A percentile compares a stretch with the other conserved stretches of the same genome.
Evolutionary conservation across 2,113 vertebrate species (phyloP).

Genomic region (Dromas ardeola): DNA sequence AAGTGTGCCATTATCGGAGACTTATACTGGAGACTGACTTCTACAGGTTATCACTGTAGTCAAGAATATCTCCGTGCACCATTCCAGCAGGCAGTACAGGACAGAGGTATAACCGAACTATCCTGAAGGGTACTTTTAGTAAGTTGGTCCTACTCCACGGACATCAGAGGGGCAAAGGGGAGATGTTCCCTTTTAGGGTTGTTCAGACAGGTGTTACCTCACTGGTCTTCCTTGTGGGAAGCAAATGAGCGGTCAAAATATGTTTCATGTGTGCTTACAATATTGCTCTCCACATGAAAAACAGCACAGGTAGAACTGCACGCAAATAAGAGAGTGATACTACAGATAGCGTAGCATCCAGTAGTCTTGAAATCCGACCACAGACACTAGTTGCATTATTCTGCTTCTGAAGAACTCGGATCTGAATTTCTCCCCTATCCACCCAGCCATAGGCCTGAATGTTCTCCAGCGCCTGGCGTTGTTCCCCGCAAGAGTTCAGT

Average conservation of each 20-base stretch:
- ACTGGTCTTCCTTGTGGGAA: background rate
- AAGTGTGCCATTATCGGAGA: rapidly evolving
- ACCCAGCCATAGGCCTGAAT: background rate
- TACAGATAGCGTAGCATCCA: background rate
- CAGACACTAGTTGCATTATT: rapidly evolving
- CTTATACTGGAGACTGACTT: too few species aligned
- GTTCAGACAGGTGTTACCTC: background rate
- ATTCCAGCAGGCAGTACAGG: background rate
- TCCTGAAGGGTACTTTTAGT: background rate
- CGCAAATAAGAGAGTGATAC: background rate
- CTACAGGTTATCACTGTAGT: rapidly evolving
- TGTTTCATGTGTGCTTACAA: rapidly evolving
- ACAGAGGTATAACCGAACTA: too few species aligned
- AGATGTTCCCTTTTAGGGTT: background rate
- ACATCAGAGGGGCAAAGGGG: background rate
- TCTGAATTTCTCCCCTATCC: background rate
- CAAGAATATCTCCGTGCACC: background rate
- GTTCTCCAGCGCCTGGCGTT: background rate
- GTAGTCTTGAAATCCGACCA: background rate
- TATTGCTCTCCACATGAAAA: background rate
- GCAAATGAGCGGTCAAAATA: background rate
- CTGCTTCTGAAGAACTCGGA: rapidly evolving
- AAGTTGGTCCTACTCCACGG: background rate
- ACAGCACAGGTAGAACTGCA: background rate
- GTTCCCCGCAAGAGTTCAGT: background rate